Evolutionary conservation across 1,140 invertebrate species (phyloP), one percentile per base, ranked within the genome.

Genomic region (Bursaphelenchus mucronatus): DNA sequence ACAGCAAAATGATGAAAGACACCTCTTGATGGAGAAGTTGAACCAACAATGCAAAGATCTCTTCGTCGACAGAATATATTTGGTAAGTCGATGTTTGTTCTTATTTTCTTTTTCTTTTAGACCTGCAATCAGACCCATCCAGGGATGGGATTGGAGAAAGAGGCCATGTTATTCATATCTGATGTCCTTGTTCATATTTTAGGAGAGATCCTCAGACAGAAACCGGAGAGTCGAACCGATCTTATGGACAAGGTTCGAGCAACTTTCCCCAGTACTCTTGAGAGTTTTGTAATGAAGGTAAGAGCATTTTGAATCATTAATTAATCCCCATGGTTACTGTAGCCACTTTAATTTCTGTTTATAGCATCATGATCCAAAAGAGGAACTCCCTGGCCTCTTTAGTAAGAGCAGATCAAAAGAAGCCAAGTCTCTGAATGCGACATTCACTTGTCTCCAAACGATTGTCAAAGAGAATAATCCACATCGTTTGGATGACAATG

Each of bases 71-170:
- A 67, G 66, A 15, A 67, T 67, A 8, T 67, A 67, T 50, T 17
- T 66, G 47, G 63, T 65, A 13, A 19, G 10, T 17, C n/a, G 17
- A 8, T 15, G 21, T 41, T 13, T 61, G 64, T 30, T 15, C n/a
- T 54, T 15, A n/a, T 63, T 63, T 64, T 64, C 13, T 11, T 63
- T 6, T 1, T 30, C 11, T 56, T 61, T 49, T 21, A 71, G 68
- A 50, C 50, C 17, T 71, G 68, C 50, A 68, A 69, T 41, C 46
- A 71, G 58, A 64, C 45, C 8, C 61, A 69, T 51, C 69, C 69
- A 40, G 69, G 70, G 43, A 70, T 71, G 61, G 63, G 63, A n/a
- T 53, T 71, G n/a, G 69, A 73, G 50, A 46, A 43, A 15, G 69
- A 71, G 53, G 69, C 69, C 3, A 51, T 68, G 39, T 13, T 45